phyloP scores from a whole-genome alignment of 2,797 vertebrate species.

The Argentina silus region DNA sequence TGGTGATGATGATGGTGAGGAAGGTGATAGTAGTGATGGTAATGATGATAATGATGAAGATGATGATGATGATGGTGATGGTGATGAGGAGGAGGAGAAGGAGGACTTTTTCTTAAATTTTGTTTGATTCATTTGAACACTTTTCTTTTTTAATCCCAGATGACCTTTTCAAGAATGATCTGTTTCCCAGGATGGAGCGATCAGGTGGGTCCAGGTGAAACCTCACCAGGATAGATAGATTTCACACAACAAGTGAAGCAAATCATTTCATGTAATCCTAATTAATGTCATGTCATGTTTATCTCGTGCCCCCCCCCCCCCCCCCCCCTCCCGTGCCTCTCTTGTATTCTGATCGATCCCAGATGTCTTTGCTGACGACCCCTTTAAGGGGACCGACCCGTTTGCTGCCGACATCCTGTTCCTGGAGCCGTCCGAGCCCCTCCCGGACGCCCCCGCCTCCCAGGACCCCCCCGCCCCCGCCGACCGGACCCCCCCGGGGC shows the following conservation, averaged over 20 bases:
- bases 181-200: slow-evolving; percentile 88
- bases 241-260: no score
- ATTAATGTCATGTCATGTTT: no score
- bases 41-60: neutral
- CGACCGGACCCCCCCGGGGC: neutral
- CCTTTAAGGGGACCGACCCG: slow-evolving; percentile 89
- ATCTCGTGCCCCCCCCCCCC: no score
- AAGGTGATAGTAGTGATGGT: neutral
- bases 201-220: slow-evolving; percentile 77
- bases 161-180: slow-evolving; percentile 93
- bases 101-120: neutral
- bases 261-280: no score
- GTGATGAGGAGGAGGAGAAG: neutral
- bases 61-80: neutral
- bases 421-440: slow-evolving; percentile 75
- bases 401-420: slow-evolving; percentile 85
- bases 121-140: neutral
- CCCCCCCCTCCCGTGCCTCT: neutral
- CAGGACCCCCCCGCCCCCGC: slow-evolving; percentile 47
- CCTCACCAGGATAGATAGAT: no score
- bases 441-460: slow-evolving; percentile 80
- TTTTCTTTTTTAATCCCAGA: slow-evolving; percentile 70
- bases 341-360: slow-evolving; percentile 6
- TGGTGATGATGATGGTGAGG: neutral
- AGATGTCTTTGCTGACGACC: slow-evolving; percentile 91